Base-by-base conservation (phyloP, 2,113 vertebrate species). In the Tupaia chinensis region DNA sequence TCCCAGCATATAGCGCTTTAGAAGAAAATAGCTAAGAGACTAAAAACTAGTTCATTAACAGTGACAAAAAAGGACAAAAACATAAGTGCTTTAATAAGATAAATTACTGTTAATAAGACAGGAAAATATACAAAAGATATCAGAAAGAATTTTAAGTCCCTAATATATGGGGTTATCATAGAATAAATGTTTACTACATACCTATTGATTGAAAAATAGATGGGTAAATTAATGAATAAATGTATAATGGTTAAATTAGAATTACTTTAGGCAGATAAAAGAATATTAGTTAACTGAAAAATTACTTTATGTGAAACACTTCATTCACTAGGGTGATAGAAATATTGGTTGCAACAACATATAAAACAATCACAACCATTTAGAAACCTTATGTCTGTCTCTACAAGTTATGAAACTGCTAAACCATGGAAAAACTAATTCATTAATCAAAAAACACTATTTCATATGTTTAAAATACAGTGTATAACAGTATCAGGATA, bases 351-450 rank as follows among this genome's bases (percentile, higher is more conserved):
- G 80, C 65, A 85, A 94, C 34, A 96, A 91, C 44, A 84, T 27
- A 95, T 88, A 94, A 97, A 96, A 96, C 53, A 82, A 87, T 29
- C 32, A 92, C n/a, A 77, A 93, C 56, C 22, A 83, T 66, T 76
- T 87, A 80, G 94, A 96, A 94, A 32, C 15, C 27, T 93, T 65
- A 84, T 17, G 70, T 78, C 54, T 83, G 20, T 93, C 8, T 76
- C 65, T 91, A 89, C 19, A 93, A 74, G 54, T 95, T 88, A 90
- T 56, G 74, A 87, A 89, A 81, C n/a, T 88, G 27, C 22, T 95
- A 76, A 74, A 22, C 15, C n/a, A 87, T 95, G 32, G 63, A 84
- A 87, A 92, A 94, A 79, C 13, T 85, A 88, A 92, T 87, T 92
- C 5, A 94, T 68, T 92, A 78, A 85, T 61, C 84, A 98, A 73